Evolutionary conservation across 2,888 invertebrate species (phyloP).

Genomic region (Mongoloraphidia duomilia): DNA sequence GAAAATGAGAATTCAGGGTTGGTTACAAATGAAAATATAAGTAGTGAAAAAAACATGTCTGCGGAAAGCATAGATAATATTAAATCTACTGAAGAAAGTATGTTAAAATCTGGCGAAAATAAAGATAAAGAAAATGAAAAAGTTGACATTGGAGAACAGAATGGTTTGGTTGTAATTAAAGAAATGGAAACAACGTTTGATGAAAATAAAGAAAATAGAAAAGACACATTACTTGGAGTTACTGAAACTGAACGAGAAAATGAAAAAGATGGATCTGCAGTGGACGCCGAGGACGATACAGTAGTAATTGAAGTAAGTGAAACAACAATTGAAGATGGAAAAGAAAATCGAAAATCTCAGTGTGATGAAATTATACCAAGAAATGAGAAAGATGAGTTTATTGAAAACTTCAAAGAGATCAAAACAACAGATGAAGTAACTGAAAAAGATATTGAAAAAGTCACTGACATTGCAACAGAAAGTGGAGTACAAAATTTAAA

Average conservation of each 20-base stretch:
- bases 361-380: not conserved
- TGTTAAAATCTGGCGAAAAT: not conserved
- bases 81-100: not conserved
- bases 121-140: not conserved
- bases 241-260: too few species aligned
- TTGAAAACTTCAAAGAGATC: not conserved
- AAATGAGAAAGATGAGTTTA: not conserved
- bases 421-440: not conserved
- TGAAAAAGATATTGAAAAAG: not conserved
- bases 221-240: not conserved
- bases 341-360: not conserved
- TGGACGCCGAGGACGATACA: not conserved
- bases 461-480: too few species aligned
- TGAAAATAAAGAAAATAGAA: not conserved
- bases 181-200: not conserved
- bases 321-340: not conserved
- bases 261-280: too few species aligned
- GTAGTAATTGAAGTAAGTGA: not conserved
- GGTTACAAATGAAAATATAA: not conserved
- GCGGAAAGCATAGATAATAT: not conserved
- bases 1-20: not conserved
- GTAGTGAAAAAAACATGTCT: not conserved
- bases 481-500: not conserved
- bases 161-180: not conserved
- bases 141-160: not conserved